Evolutionary conservation across 2,888 invertebrate genomes (phyloP).

Genomic region (Lathronympha strigana): DNA sequence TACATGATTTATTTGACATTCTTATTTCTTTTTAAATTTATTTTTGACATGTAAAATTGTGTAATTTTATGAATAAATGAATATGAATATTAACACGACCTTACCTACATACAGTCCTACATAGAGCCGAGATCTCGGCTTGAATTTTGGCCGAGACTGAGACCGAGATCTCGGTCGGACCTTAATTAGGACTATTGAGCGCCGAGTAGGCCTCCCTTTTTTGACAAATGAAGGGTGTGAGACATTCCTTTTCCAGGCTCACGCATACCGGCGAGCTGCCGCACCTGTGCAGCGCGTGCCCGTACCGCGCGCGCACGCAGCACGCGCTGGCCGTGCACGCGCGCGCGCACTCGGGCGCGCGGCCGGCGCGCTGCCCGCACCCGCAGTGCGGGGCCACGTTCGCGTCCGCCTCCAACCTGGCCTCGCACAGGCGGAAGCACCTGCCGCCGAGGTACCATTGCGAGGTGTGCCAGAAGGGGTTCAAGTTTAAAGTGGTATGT

Average conservation of each 20-base stretch:
- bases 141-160: too few relatives aligned
- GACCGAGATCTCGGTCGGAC: too few relatives aligned
- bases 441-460: conserved; percentile 54
- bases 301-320: conserved; percentile 52
- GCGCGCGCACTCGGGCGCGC: conserved; percentile 50
- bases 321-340: conserved; percentile 55
- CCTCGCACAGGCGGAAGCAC: conserved; percentile 52
- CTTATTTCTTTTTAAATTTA: too few relatives aligned
- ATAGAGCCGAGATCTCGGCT: too few relatives aligned
- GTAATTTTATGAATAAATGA: too few relatives aligned
- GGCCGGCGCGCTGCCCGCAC: conserved; percentile 49
- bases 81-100: too few relatives aligned
- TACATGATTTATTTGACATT: too few relatives aligned
- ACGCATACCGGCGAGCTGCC: conserved; percentile 48
- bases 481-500: conserved; percentile 52
- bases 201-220: too few relatives aligned
- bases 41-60: too few relatives aligned
- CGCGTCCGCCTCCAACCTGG: conserved; percentile 51
- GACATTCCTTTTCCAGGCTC: conserved; percentile 43
- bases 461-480: conserved; percentile 49
- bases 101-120: too few relatives aligned
- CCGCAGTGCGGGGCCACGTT: conserved; percentile 51
- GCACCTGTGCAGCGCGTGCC: conserved; percentile 49
- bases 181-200: too few relatives aligned
- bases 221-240: background rate